Evolutionary conservation across 2,888 invertebrate genomes (phyloP).

Genomic region (Pristionchus arcanus): DNA sequence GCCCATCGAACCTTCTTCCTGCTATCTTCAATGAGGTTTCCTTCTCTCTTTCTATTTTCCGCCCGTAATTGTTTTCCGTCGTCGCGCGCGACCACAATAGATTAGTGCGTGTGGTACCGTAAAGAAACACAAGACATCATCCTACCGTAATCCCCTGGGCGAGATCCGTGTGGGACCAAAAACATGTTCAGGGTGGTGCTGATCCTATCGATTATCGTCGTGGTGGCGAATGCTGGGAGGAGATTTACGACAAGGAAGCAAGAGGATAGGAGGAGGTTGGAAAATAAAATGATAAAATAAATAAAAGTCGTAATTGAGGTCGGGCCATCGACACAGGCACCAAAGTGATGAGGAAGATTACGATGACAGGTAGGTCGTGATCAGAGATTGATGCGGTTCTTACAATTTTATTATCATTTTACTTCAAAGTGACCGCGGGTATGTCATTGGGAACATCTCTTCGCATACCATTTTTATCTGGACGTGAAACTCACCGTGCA

Average conservation of each 20-base stretch:
- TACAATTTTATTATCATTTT: no score
- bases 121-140: neutral
- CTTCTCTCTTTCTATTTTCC: slow-evolving; percentile 9
- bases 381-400: no score
- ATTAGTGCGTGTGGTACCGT: slow-evolving; percentile 43
- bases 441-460: no score
- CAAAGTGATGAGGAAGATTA: neutral
- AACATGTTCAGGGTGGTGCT: neutral
- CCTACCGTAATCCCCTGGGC: neutral
- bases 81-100: neutral
- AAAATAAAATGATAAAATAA: no score
- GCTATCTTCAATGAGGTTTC: slow-evolving; percentile 16
- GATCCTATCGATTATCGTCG: neutral
- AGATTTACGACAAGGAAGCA: neutral
- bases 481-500: no score
- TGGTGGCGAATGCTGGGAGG: neutral
- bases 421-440: no score
- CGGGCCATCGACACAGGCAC: neutral
- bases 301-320: neutral
- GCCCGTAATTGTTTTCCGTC: slow-evolving; percentile 35
- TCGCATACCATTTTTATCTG: no score
- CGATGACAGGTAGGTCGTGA: neutral
- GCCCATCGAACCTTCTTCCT: neutral
- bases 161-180: neutral
- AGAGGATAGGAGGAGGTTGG: neutral